Evolutionary conservation across 2,888 invertebrate species (phyloP).

Genomic region (Nomada lathburiana): DNA sequence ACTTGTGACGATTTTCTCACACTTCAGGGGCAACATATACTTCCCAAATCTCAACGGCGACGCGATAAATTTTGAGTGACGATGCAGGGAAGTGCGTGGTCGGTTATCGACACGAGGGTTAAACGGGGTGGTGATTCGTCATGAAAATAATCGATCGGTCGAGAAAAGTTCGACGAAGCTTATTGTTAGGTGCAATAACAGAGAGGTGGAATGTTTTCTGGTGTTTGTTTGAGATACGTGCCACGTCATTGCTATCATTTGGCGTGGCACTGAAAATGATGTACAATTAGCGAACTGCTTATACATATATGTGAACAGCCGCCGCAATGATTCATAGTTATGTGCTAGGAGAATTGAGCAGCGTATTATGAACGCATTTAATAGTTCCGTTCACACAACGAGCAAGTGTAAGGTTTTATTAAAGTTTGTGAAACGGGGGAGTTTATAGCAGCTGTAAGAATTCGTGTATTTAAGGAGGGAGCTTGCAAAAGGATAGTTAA

Average conservation of each 20-base stretch:
- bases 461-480: background rate
- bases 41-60: too few species aligned
- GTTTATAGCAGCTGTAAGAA: too few species aligned
- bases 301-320: background rate
- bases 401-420: conserved; percentile 8
- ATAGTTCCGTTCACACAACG: background rate
- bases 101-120: too few species aligned
- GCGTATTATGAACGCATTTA: conserved; percentile 10
- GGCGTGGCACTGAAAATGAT: conserved; percentile 10
- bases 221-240: background rate
- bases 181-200: background rate
- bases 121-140: too few species aligned
- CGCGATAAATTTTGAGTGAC: too few species aligned
- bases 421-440: background rate
- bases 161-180: background rate
- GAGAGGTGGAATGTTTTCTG: background rate
- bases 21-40: too few species aligned
- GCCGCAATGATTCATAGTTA: conserved; percentile 22
- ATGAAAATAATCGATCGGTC: background rate
- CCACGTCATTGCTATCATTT: conserved; percentile 1
- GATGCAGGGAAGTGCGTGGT: too few species aligned
- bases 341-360: background rate
- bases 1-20: too few species aligned
- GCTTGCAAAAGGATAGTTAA: background rate
- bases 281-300: conserved; percentile 12